Evolutionary conservation across 2,113 vertebrate species (phyloP).

Genomic region (Otis tarda): DNA sequence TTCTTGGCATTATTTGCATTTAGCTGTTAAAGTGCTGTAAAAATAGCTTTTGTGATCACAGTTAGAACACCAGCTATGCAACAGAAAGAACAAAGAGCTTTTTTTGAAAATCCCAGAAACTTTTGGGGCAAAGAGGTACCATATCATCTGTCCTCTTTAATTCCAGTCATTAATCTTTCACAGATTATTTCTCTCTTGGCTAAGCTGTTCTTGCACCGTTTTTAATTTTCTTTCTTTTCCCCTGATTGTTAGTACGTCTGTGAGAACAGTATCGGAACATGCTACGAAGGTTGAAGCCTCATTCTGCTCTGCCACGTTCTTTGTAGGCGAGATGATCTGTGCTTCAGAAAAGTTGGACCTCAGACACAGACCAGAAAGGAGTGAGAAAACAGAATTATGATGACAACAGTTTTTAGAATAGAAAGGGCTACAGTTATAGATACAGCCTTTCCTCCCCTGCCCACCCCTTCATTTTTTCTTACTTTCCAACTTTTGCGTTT

Average conservation of each 20-base stretch:
- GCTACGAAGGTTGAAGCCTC: background rate
- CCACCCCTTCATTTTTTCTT: rapidly evolving
- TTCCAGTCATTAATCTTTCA: background rate
- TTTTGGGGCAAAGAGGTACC: background rate
- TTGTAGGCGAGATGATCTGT: background rate
- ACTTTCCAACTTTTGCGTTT: background rate
- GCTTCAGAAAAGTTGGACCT: background rate
- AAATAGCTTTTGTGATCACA: background rate
- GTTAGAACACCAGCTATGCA: background rate
- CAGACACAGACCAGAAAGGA: background rate
- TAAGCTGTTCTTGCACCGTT: background rate
- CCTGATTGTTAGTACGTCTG: background rate
- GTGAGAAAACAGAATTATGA: background rate
- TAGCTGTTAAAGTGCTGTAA: background rate
- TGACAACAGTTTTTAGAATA: background rate
- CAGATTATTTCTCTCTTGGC: background rate
- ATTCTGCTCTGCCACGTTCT: background rate
- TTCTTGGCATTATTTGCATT: background rate
- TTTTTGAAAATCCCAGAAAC: background rate
- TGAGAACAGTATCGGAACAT: background rate
- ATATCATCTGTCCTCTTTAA: background rate
- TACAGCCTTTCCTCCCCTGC: background rate
- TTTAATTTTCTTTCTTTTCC: rapidly evolving
- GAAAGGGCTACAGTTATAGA: background rate
- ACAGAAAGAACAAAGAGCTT: background rate